Percentiles rank a stretch among this genome's conserved stretches.
phyloP scores from a whole-genome alignment of 1,140 invertebrate genomes.

The Akabosia matsudoensis region DNA sequence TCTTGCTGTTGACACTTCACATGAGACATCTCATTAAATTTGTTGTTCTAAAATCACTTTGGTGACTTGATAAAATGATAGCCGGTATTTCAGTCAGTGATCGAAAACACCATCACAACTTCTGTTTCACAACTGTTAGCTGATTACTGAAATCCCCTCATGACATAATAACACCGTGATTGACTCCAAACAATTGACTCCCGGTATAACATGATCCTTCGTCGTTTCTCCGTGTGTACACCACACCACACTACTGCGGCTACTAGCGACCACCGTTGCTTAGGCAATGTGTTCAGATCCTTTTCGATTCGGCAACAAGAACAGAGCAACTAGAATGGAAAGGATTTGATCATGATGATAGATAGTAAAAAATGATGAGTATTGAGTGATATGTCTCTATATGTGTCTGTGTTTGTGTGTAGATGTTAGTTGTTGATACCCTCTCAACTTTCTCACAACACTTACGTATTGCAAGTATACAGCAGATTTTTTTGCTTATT shows the following conservation, averaged over 20 bases:
- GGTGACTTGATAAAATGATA: no score
- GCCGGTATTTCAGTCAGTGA: no score
- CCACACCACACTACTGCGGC: neutral
- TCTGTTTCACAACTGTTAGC: neutral
- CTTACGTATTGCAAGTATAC: neutral
- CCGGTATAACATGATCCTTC: neutral
- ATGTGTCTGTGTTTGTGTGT: no score
- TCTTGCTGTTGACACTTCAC: no score
- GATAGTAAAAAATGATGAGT: neutral
- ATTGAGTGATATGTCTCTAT: constrained; percentile 2
- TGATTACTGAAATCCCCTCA: constrained; percentile 2
- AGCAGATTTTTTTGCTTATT: neutral
- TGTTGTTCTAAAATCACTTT: no score
- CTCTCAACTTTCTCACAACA: neutral
- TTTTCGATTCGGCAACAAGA: neutral
- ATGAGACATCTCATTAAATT: no score
- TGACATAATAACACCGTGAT: constrained; percentile 9
- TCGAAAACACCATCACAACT: neutral
- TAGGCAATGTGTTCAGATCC: neutral
- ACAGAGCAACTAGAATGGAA: neutral
- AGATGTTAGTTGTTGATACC: neutral
- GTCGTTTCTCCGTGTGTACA: no score
- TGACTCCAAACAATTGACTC: neutral
- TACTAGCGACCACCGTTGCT: neutral
- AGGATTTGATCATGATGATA: neutral